Evolutionary conservation across 2,888 invertebrate species (phyloP).

Genomic region (Halocaridina rubra): DNA sequence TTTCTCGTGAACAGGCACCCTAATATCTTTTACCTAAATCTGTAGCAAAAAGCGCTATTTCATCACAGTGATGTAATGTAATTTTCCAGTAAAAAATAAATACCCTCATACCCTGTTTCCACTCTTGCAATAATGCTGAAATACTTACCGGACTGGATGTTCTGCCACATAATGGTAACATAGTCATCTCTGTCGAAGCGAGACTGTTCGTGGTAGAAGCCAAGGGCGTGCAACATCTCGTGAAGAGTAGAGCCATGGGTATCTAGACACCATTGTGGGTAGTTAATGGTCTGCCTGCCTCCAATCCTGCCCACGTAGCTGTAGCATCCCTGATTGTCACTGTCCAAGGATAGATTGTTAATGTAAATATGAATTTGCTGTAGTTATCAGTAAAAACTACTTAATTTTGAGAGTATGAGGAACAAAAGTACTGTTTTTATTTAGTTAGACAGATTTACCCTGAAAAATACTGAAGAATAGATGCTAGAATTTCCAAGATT

Average conservation of each 20-base stretch:
- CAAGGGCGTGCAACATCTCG: conserved; percentile 49
- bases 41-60: background rate
- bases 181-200: conserved; percentile 69
- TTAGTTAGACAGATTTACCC: no score
- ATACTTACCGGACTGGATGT: conserved; percentile 74
- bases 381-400: no score
- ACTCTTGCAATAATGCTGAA: no score
- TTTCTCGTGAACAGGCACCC: background rate
- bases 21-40: background rate
- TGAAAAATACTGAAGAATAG: no score
- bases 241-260: conserved; percentile 76
- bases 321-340: conserved; percentile 74
- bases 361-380: background rate
- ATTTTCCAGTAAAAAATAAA: background rate
- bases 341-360: conserved; percentile 57
- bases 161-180: conserved; percentile 80
- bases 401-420: no score
- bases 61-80: background rate
- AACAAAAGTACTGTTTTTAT: no score
- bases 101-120: background rate
- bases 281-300: conserved; percentile 72
- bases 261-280: conserved; percentile 39
- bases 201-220: conserved; percentile 59
- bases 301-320: conserved; percentile 76
- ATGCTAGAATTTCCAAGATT: no score